phyloP scores from a whole-genome alignment of 2,113 vertebrate species.

The Guaruba guarouba region DNA sequence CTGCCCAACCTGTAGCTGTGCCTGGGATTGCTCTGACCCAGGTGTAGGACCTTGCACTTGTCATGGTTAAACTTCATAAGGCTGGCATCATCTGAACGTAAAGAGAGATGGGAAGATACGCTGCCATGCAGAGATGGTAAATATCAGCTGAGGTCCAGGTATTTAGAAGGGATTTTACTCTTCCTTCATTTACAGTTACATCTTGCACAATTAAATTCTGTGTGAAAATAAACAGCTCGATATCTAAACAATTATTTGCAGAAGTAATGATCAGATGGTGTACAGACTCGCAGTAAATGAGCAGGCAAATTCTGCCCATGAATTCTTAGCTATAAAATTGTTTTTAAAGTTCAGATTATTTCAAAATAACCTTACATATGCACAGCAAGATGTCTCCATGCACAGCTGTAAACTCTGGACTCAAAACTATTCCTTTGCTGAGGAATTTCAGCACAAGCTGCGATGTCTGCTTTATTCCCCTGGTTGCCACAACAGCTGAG shows the following conservation, averaged over 20 bases:
- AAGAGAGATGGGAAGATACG: neutral
- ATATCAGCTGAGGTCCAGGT: neutral
- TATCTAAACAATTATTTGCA: neutral
- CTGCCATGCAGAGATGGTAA: neutral
- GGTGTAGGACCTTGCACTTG: too few relatives aligned
- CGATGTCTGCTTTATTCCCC: neutral
- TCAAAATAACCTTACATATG: neutral
- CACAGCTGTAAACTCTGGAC: constrained; percentile 2
- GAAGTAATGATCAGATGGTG: neutral
- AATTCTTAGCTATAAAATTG: neutral
- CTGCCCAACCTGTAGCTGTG: too few relatives aligned
- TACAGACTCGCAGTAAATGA: neutral
- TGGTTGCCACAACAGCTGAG: neutral
- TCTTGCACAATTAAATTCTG: constrained; percentile 6
- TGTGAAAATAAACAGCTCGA: neutral
- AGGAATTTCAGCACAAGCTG: constrained; percentile 1
- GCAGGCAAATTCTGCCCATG: neutral
- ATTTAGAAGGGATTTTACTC: neutral
- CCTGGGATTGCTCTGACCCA: too few relatives aligned
- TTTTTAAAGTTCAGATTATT: neutral
- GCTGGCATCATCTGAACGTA: neutral
- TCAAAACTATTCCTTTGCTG: neutral
- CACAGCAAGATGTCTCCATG: neutral
- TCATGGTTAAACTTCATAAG: too few relatives aligned
- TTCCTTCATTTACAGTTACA: neutral